Evolutionary conservation across 2,888 invertebrate genomes (phyloP), one percentile per base, ranked within the genome.

Genomic region (Clivina fossor): DNA sequence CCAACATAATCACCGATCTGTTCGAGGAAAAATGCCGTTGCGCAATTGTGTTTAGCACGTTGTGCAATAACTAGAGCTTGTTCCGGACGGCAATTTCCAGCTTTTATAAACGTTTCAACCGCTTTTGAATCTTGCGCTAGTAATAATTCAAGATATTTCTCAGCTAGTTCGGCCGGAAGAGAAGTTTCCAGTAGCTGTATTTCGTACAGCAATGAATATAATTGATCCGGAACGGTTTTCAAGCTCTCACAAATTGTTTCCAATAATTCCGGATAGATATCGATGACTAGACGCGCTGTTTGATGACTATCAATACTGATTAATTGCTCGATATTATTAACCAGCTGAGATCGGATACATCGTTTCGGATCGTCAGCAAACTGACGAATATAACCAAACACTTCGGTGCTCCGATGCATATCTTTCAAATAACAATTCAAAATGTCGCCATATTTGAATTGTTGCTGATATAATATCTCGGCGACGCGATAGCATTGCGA

Each of bases 21-120:
- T 70, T 91, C 91, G 59, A 90, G 75, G 48, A 92, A 77, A 63
- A 83, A 82, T 11, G 89, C 88, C 44, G 84, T 83, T 1, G 86
- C 85, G 59, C 83, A 80, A 49, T 81, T 78, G 24, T 84, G 76
- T 55, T 81, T 76, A 66, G 83, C 76, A 61, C 79, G 77, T 60
- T 79, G 76, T 37, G 85, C 84, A 58, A 88, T 83, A 71, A 80
- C 73, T 40, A 83, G 71, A 16, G 86, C 84, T 62, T 80, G 76
- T 57, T 86, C 84, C 41, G 83, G 74, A 46, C 84, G 76, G 68
- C 86, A 88, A 7, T 78, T 58, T 76, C 78, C 63, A 74, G 77
- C 54, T 68, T 69, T 62, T 71, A 76, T 53, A 82, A 71, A 68
- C 46, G 57, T 63, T 48, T 78, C 72, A 2, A 85, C 83, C 47